Conservation (phyloP, 2,113 vertebrate genomes). For the Lonchura striata region DNA sequence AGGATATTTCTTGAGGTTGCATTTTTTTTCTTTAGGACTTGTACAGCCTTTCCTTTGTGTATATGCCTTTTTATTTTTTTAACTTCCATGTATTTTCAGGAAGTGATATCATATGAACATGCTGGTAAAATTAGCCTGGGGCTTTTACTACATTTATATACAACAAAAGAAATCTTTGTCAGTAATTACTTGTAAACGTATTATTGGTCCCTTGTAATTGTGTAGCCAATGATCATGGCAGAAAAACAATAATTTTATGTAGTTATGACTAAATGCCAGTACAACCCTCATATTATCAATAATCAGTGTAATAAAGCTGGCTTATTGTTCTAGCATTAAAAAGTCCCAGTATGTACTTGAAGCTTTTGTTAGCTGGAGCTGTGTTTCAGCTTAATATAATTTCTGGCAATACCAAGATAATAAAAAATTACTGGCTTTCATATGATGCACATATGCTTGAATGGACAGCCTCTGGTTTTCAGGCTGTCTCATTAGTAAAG, state of each 20-base stretch:
- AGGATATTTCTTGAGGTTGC: background rate
- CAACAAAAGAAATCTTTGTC: constrained; percentile 65
- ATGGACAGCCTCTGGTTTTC: background rate
- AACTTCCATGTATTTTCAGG: constrained; percentile 56
- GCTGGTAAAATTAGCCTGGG: constrained; percentile 60
- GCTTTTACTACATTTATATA: constrained; percentile 44
- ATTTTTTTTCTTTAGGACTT: background rate
- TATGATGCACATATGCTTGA: background rate
- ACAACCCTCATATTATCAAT: constrained; percentile 30
- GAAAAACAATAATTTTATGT: constrained; percentile 35
- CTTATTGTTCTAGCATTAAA: constrained; percentile 30
- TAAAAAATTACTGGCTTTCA: constrained; percentile 18
- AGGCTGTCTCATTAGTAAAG: background rate
- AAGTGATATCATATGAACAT: constrained; percentile 57
- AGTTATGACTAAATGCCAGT: constrained; percentile 12
- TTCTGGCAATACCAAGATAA: constrained; percentile 48
- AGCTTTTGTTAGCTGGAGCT: constrained; percentile 12
- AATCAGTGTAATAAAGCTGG: constrained; percentile 43
- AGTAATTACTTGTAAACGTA: constrained; percentile 44
- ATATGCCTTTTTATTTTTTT: background rate
- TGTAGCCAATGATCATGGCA: constrained; percentile 25
- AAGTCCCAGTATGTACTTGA: background rate
- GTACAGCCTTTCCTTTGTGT: constrained; percentile 33
- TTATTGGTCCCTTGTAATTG: constrained; percentile 28
- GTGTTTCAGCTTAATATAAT: background rate